These are phyloP conservation scores for Whitmania pigra DNA, from an alignment of 1,140 invertebrate species.

Conservation along the genomic window DNA sequence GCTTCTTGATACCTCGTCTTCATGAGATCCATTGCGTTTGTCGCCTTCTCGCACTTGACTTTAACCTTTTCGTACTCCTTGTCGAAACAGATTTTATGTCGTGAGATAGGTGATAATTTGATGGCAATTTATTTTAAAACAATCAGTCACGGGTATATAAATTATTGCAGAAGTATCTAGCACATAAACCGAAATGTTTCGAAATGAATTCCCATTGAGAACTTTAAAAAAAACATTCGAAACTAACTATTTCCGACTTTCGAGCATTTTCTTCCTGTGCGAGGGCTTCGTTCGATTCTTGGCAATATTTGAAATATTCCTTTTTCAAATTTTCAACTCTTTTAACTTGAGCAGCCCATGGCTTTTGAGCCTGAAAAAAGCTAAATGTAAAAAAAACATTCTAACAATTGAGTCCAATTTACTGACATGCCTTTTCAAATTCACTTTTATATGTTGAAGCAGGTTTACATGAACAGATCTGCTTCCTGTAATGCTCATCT, in stretches of 20 bases:
- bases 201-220: background rate
- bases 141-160: no score
- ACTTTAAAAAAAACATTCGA: background rate
- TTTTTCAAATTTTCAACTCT: constrained; percentile 84
- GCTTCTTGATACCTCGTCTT: constrained; percentile 83
- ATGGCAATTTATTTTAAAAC: no score
- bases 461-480: constrained; percentile 78
- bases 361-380: constrained; percentile 67
- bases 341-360: constrained; percentile 79
- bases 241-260: constrained; percentile 70
- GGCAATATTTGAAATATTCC: constrained; percentile 90
- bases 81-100: background rate
- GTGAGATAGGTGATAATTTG: background rate
- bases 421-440: constrained; percentile 65
- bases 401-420: no score
- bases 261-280: constrained; percentile 90
- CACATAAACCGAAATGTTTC: background rate
- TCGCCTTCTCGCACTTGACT: constrained; percentile 79
- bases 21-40: constrained; percentile 74
- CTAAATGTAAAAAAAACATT: no score
- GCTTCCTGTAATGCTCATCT: constrained; percentile 92
- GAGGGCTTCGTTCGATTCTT: constrained; percentile 79
- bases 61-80: constrained; percentile 63
- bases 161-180: background rate
- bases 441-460: constrained; percentile 92